These are phyloP conservation scores for Characodon lateralis DNA, from an alignment of 2,797 vertebrate genomes.

Conservation along the genomic window DNA sequence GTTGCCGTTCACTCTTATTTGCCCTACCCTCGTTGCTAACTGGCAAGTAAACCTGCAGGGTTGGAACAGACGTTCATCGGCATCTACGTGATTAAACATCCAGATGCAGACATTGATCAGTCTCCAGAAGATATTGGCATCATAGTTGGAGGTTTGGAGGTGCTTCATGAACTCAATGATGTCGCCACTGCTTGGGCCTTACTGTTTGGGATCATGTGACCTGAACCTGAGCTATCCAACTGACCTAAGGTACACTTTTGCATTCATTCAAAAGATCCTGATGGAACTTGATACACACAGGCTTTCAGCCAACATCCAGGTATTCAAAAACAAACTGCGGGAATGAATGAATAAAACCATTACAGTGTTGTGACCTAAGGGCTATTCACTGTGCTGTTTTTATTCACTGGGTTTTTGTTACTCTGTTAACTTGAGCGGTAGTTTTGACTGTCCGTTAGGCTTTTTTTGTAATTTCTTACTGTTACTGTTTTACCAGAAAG, in stretches of 20 bases:
- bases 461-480: neutral
- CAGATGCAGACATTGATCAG: neutral
- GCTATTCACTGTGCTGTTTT: neutral
- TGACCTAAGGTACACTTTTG: neutral
- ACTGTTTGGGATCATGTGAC: neutral
- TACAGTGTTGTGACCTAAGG: neutral
- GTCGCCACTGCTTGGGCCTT: neutral
- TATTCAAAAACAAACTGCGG: neutral
- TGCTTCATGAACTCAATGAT: neutral
- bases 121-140: slow-evolving; percentile 2
- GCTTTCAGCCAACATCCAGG: neutral
- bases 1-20: neutral
- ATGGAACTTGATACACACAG: slow-evolving; percentile 4
- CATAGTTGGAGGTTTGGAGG: slow-evolving; percentile 2
- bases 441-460: neutral
- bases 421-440: neutral
- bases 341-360: neutral
- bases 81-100: slow-evolving; percentile 9
- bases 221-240: neutral
- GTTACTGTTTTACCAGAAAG: neutral
- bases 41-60: too few species aligned
- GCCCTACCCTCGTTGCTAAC: too few species aligned
- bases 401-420: neutral
- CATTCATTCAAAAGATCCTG: neutral
- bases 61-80: neutral